A percentile compares a stretch with the other conserved stretches of the same genome.
These are phyloP conservation scores for Acanthis flammea DNA, from an alignment of 2,797 vertebrate genomes.

Conservation along the genomic window DNA sequence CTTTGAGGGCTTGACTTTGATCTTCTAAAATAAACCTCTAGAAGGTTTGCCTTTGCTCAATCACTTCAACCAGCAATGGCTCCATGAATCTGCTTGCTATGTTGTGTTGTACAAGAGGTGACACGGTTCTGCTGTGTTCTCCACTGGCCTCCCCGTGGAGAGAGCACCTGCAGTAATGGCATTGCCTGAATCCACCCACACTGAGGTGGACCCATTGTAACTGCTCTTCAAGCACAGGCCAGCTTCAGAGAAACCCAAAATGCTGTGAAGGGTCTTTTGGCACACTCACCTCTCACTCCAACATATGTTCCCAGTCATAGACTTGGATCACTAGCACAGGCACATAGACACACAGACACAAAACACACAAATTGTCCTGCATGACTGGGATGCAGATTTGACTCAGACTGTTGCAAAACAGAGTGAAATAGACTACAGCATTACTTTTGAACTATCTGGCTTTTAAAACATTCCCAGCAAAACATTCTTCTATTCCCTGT, in stretches of 20 bases:
- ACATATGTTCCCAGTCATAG: fast-evolving
- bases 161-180: neutral
- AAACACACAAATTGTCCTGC: neutral
- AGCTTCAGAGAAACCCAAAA: neutral
- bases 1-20: neutral
- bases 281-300: neutral
- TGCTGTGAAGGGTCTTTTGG: neutral
- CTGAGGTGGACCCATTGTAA: neutral
- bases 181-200: neutral
- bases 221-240: neutral
- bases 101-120: fast-evolving
- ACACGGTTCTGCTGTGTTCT: neutral
- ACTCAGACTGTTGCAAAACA: neutral
- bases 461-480: neutral
- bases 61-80: neutral
- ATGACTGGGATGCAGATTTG: neutral
- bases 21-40: neutral
- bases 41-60: neutral
- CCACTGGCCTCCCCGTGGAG: neutral
- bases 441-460: neutral
- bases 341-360: neutral
- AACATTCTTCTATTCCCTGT: neutral
- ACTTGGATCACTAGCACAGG: neutral
- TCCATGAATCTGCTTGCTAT: fast-evolving
- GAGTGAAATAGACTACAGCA: neutral